Base-by-base conservation (phyloP, 2,888 invertebrate species). In the Pristionchus maxplancki region DNA sequence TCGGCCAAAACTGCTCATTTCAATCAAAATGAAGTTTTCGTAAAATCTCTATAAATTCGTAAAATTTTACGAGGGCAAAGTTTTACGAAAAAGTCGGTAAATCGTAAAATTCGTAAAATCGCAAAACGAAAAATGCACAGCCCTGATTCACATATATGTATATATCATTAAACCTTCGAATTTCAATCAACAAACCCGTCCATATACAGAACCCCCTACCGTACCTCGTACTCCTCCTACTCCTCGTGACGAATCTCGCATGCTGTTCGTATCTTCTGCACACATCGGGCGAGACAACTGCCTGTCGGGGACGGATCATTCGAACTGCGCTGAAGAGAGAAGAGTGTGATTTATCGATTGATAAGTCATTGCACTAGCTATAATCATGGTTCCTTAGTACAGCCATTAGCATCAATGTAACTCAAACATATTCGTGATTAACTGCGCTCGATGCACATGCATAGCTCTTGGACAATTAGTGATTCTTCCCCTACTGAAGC, bases 231-330 rank as follows among this genome's bases (percentile, higher is more conserved):
- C 92, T 92, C 78, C 93, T 78, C n/a, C 92, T 90, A 15, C 91
- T 89, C 34, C 91, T 81, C 0, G 90, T 82, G 20, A 92, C 90
- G 37, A 93, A 92, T 62, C 93, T 81, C 50, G 91, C 90, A 89
- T 93, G 93, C 37, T 92, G 92, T 74, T 93, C 94, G 88, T 92
- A 94, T 40, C 93, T 90, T 31, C 92, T 89, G 31, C 92, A 91
- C 44, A 94, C 92, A 89, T 94, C 94, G 31, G 93, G 94, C 9
- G 92, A 93, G 15, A 94, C 93, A 81, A 93, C 92, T 24, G 93
- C 94, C 83, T 92, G 93, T 9, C 93, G 92, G 11, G 93, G 93
- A 17, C 94, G 92, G n/a, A 94, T 92, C 88, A 93, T 93, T 24
- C 94, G 89, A 15, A 93, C 93, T 20, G 93, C 88, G 74, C 92